Conservation (phyloP, 2,797 vertebrate genomes). For the Catamblyrhynchus diadema region DNA sequence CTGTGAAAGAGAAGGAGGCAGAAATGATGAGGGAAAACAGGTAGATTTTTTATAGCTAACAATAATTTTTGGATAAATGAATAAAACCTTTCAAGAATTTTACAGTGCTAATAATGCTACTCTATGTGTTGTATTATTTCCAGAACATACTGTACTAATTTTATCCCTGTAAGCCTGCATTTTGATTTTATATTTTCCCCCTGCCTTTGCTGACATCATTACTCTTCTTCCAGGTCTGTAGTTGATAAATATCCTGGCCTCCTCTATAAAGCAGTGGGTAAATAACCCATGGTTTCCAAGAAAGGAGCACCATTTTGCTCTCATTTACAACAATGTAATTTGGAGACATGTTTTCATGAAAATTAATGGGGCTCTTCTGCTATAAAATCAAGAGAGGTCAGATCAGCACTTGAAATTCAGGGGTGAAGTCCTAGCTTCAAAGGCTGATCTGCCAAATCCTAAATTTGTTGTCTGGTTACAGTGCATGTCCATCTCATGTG, state of each 20-base stretch:
- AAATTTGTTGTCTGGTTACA: neutral
- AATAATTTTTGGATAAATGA: neutral
- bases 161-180: neutral
- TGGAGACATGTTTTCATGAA: neutral
- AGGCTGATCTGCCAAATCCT: neutral
- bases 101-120: neutral
- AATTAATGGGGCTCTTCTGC: neutral
- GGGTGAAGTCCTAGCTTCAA: neutral
- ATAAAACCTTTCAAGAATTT: neutral
- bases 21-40: conserved; percentile 79
- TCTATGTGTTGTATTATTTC: neutral
- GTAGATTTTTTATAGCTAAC: conserved; percentile 68
- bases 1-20: conserved; percentile 75
- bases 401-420: neutral
- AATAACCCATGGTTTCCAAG: neutral
- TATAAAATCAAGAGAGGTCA: neutral
- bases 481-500: neutral
- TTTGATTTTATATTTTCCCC: neutral
- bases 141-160: neutral
- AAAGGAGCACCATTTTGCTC: neutral
- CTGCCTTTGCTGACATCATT: neutral
- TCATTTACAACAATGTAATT: neutral
- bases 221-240: neutral
- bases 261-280: neutral
- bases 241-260: neutral